Base-by-base conservation (phyloP, 2,888 invertebrate genomes). In the Toxonevra muliebris region DNA sequence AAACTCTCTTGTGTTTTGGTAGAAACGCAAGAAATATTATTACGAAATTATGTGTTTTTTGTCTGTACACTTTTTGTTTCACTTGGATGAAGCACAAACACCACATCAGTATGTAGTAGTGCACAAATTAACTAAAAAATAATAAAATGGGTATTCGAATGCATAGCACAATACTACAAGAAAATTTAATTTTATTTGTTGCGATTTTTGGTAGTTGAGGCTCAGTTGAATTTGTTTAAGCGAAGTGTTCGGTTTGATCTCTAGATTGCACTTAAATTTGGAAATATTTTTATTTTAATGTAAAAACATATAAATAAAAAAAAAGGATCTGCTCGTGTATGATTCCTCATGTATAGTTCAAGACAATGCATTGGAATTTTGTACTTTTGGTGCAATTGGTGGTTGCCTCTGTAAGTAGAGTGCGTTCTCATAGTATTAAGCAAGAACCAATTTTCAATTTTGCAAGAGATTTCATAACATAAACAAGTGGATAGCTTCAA, bases 221-320 rank as follows among this genome's bases (percentile, higher is more conserved):
- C 75, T 80, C 80, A 80, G 80, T 81, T 76, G 76, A 67, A 50
- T 74, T 71, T 75, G 53, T 64, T 74, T 72, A 75, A 76, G 81
- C 78, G 75, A 74, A 71, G 72, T 54, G 74, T 69, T 68, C 76
- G 69, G 75, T 73, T 54, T 43, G n/a, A 57, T 42, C 41, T 65
- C 12, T 43, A 67, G 40, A 30, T 61, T 61, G 55, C 30, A 30
- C 30, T 30, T 30, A 30, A 30, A 30, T 30, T 30, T 30, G 2
- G 3, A 9, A 20, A n/a, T 13, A 13, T 15, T 12, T 19, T 9
- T 17, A 42, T 40, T 10, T 41, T 50, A 17, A 2, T 12, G 15
- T 55, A 41, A 42, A 17, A 12, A 65, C 45, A 10, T 54, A 43
- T 13, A 11, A 10, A 55, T 66, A 48, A 4, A 66, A 61, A 15